phyloP scores from a whole-genome alignment of 2,113 vertebrate genomes.

The Centropristis striata region DNA sequence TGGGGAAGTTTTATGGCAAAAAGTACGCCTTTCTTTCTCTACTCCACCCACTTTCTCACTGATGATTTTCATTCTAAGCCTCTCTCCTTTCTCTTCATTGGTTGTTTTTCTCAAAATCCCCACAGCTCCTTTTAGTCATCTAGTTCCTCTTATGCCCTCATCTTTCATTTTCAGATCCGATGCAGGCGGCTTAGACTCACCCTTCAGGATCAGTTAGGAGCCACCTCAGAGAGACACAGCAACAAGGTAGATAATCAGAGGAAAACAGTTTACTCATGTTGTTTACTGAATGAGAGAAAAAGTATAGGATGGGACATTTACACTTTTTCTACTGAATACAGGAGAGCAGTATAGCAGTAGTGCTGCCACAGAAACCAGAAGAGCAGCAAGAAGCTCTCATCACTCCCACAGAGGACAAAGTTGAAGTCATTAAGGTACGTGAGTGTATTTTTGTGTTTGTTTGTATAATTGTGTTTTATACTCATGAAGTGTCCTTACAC shows the following conservation, averaged over 20 bases:
- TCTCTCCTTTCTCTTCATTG: constrained; percentile 29
- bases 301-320: not conserved
- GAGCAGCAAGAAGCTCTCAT: constrained; percentile 20
- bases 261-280: not conserved
- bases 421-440: constrained; percentile 79
- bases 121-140: constrained; percentile 20
- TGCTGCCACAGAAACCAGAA: constrained; percentile 48
- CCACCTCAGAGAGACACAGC: constrained; percentile 67
- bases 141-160: constrained; percentile 30
- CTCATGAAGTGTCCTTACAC: not conserved
- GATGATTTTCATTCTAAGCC: constrained; percentile 36
- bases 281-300: not conserved
- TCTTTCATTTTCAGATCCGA: constrained; percentile 77
- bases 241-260: constrained; percentile 75
- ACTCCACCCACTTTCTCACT: constrained; percentile 37
- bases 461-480: not conserved
- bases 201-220: constrained; percentile 73
- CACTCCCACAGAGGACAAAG: constrained; percentile 49
- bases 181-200: constrained; percentile 81
- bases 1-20: constrained; percentile 49
- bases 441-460: constrained; percentile 9
- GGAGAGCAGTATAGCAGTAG: constrained; percentile 58
- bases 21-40: not conserved
- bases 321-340: constrained; percentile 18
- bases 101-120: constrained; percentile 6